Evolutionary conservation across 1,140 invertebrate genomes (phyloP), one percentile per base, ranked within the genome.

Genomic region (Dreissena polymorpha): DNA sequence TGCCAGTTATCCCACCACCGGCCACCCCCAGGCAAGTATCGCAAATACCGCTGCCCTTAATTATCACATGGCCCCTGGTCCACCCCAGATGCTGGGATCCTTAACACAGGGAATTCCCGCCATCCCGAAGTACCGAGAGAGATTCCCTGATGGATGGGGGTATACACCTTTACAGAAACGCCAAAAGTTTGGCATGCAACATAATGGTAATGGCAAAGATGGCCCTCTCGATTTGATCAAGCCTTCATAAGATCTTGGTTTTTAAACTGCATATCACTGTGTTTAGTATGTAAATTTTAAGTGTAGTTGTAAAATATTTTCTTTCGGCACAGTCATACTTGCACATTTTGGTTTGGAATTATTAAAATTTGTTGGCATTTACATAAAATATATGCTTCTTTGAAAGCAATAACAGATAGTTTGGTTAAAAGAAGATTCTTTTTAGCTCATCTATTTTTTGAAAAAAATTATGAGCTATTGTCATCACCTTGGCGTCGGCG

Each of bases 131-230:
- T 83, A 83, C 63, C 21, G 79, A 49, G 79, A 82, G 57, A 73
- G 79, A 64, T 82, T 74, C 50, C 72, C 74, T 10, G 73, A 83
- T 70, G 74, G 74, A 1, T 77, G 72, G 81, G 81, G 68, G 25
- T 83, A 77, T 57, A 76, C 76, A 64, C 81, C 81, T n/a, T 27
- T 69, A 25, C 74, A 83, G 10, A 83, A 83, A 83, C 18, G 74
- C 49, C 74, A 83, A 29, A 83, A 76, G 63, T 76, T 76, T 83
- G 81, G 74, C 39, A 49, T 69, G 16, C 73, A 74, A 29, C 0
- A 53, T 27, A 83, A 63, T 23, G 60, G 25, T 50, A 55, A 39
- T 7, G 75, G 71, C 14, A 51, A 76, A 25, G 81, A 83, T 60
- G 67, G 7, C 12, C 81, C 81, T 21, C 68, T 83, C 14, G 74